Conservation (phyloP, 2,888 invertebrate genomes). For the Perizoma affinitatum region DNA sequence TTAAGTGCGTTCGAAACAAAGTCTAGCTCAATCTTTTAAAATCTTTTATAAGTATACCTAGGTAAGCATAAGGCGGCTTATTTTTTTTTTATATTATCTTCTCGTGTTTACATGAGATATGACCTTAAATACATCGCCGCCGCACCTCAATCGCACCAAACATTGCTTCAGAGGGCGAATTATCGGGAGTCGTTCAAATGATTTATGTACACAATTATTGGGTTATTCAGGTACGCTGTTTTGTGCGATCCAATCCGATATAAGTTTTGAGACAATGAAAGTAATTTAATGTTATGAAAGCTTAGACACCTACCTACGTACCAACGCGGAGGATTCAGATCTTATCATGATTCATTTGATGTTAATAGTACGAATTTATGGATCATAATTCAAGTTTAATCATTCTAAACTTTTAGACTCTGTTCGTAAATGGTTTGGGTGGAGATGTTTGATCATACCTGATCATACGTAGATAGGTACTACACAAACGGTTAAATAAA, state of each 20-base stretch:
- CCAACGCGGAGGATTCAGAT: constrained; percentile 17
- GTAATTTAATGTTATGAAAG: constrained; percentile 74
- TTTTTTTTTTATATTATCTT: too few species aligned
- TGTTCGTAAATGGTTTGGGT: constrained; percentile 15
- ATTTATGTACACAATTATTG: constrained; percentile 84
- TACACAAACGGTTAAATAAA: too few species aligned
- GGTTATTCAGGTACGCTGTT: constrained; percentile 82
- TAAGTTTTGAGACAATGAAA: constrained; percentile 77
- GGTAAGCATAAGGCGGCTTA: too few species aligned
- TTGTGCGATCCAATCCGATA: constrained; percentile 79
- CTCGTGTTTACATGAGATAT: too few species aligned
- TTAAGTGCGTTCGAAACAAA: too few species aligned
- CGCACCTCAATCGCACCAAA: constrained; percentile 44
- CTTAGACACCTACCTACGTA: constrained; percentile 28
- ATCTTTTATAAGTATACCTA: too few species aligned
- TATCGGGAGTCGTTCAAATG: constrained; percentile 83
- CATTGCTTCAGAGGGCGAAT: constrained; percentile 74
- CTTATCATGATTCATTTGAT: constrained; percentile 37
- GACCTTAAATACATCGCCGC: background rate
- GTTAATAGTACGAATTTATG: constrained; percentile 38
- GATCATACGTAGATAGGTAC: background rate
- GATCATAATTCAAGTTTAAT: constrained; percentile 23
- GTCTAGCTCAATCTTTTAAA: too few species aligned
- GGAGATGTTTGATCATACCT: constrained; percentile 7
- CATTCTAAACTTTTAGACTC: constrained; percentile 16